Percentiles rank a stretch among this genome's conserved stretches.
Conservation (phyloP, 2,113 vertebrate genomes). For the Porphyrio hochstetteri region DNA sequence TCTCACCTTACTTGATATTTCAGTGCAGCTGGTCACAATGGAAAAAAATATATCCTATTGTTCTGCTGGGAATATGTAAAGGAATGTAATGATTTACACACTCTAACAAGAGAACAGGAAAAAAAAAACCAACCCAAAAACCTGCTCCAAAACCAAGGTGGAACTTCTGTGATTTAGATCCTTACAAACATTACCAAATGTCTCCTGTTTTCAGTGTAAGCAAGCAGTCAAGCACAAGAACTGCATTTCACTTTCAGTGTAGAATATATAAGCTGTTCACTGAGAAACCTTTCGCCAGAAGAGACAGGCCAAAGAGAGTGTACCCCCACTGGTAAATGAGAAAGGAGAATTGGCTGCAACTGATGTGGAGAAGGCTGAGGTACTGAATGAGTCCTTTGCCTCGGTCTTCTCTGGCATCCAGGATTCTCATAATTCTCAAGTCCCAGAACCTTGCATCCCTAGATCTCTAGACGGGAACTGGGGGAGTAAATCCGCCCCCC, state of each 20-base stretch:
- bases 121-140: background rate
- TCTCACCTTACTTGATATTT: background rate
- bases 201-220: background rate
- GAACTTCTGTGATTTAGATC: background rate
- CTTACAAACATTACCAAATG: background rate
- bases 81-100: background rate
- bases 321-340: too few species aligned
- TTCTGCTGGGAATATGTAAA: background rate
- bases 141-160: background rate
- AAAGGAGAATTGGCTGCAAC: too few species aligned
- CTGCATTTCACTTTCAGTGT: background rate
- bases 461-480: too few species aligned
- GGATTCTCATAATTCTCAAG: too few species aligned
- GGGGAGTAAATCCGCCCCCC: too few species aligned
- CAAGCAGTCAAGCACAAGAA: background rate
- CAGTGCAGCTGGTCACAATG: background rate
- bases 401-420: too few species aligned
- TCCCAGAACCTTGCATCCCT: too few species aligned
- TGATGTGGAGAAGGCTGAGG: too few species aligned
- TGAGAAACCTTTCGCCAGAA: background rate
- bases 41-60: background rate
- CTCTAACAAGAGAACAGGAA: background rate
- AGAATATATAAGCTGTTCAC: background rate
- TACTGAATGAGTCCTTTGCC: too few species aligned
- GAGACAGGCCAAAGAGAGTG: too few species aligned